phyloP scores from a whole-genome alignment of 64 coral and sea anemone genomes.

The Trachythela sp. region DNA sequence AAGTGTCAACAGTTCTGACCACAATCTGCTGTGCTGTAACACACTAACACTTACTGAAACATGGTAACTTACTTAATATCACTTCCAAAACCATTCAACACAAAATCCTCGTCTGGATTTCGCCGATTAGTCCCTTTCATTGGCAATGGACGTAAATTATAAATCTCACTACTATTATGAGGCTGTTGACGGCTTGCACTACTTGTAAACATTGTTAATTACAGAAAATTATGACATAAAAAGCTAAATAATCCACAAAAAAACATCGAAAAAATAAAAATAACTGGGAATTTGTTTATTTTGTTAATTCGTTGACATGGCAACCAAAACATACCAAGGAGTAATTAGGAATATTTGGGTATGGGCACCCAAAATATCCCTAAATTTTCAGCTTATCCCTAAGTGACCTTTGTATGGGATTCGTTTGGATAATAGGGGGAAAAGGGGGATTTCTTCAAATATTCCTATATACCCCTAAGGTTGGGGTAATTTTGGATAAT shows the following conservation, averaged over 20 bases:
- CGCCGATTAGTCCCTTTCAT: background rate
- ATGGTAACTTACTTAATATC: background rate
- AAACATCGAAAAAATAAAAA: background rate
- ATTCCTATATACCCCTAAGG: too few species aligned
- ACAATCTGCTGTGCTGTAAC: too few species aligned
- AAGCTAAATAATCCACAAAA: background rate
- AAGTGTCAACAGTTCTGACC: too few species aligned
- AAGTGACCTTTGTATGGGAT: too few species aligned
- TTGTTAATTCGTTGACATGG: background rate
- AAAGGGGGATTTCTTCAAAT: too few species aligned
- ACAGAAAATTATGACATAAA: background rate
- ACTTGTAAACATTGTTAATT: background rate
- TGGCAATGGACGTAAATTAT: background rate
- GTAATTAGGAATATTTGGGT: too few species aligned
- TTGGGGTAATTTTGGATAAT: too few species aligned
- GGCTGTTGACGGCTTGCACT: background rate
- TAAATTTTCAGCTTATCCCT: too few species aligned
- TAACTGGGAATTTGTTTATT: too few species aligned
- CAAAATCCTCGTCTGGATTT: conserved; percentile 12
- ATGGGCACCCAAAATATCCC: too few species aligned
- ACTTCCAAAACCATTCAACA: background rate
- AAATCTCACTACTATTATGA: background rate
- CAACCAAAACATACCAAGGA: background rate
- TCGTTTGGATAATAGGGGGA: too few species aligned
- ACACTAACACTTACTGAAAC: background rate